Percentiles rank a stretch among this genome's conserved stretches.
Evolutionary conservation across 2,797 vertebrate species (phyloP).

Genomic region (Leucoraja ocellata): DNA sequence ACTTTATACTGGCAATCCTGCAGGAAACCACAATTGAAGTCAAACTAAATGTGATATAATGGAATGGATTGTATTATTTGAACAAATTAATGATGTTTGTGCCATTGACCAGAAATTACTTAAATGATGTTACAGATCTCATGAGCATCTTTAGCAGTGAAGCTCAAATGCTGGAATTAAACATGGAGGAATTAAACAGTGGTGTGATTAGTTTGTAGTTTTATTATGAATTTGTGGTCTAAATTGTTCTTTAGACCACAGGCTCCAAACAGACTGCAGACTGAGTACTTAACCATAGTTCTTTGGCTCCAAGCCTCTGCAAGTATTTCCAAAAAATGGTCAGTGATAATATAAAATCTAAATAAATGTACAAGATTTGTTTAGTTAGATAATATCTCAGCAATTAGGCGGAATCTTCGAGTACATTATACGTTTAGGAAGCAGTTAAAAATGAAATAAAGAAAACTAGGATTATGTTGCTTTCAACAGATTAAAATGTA

Average conservation of each 20-base stretch:
- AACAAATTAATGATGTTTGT: background rate
- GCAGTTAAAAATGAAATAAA: background rate
- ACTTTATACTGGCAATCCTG: background rate
- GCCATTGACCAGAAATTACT: background rate
- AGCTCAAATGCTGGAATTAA: background rate
- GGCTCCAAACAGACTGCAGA: background rate
- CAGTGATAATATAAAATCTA: background rate
- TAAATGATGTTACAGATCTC: background rate
- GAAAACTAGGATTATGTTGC: background rate
- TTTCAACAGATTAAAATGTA: background rate
- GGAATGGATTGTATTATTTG: background rate
- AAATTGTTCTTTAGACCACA: constrained; percentile 3
- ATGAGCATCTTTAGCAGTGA: background rate
- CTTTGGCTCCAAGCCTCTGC: background rate
- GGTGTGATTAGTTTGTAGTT: background rate
- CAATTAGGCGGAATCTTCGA: background rate
- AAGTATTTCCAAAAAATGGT: background rate
- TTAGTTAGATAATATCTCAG: background rate
- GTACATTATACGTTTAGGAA: background rate
- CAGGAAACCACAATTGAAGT: background rate
- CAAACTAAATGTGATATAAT: background rate
- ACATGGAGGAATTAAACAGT: background rate
- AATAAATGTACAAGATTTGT: background rate
- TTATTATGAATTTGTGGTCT: background rate
- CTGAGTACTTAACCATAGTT: background rate